A percentile compares a stretch with the other conserved stretches of the same genome.
phyloP scores from a whole-genome alignment of 2,888 invertebrate species.

The Cephus nigrinus region DNA sequence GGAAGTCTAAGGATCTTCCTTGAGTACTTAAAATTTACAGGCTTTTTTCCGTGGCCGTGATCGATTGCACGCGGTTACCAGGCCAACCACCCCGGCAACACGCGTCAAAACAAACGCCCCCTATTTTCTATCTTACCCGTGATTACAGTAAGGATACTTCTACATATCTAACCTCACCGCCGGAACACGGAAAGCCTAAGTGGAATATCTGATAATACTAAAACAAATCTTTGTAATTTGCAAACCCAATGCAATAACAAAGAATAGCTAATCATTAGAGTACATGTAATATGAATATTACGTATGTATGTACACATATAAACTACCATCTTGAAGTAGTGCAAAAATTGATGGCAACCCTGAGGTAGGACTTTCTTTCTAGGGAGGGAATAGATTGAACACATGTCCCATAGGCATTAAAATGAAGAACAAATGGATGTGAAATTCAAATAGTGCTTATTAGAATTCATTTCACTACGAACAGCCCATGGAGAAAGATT shows the following conservation, averaged over 20 bases:
- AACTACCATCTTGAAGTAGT: neutral
- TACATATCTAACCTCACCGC: neutral
- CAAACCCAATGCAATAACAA: neutral
- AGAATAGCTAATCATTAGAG: neutral
- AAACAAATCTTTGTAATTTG: neutral
- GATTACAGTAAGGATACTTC: neutral
- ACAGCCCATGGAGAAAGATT: neutral
- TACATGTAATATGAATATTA: neutral
- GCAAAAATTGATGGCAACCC: neutral
- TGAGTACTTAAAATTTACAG: slow-evolving; percentile 37
- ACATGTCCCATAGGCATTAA: neutral
- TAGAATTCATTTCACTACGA: neutral
- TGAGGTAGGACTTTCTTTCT: neutral
- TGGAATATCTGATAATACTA: neutral
- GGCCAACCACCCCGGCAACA: slow-evolving; percentile 63
- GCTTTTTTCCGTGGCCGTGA: slow-evolving; percentile 38
- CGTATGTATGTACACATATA: neutral
- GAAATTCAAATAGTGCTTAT: neutral
- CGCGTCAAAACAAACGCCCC: slow-evolving; percentile 57
- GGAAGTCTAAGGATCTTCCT: neutral
- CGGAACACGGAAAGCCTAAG: neutral
- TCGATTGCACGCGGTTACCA: slow-evolving; percentile 63
- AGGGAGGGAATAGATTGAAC: neutral
- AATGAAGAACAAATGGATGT: neutral
- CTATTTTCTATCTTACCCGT: slow-evolving; percentile 8